These are phyloP conservation scores for Thymallus thymallus DNA, from an alignment of 2,113 vertebrate species.

Conservation along the genomic window DNA sequence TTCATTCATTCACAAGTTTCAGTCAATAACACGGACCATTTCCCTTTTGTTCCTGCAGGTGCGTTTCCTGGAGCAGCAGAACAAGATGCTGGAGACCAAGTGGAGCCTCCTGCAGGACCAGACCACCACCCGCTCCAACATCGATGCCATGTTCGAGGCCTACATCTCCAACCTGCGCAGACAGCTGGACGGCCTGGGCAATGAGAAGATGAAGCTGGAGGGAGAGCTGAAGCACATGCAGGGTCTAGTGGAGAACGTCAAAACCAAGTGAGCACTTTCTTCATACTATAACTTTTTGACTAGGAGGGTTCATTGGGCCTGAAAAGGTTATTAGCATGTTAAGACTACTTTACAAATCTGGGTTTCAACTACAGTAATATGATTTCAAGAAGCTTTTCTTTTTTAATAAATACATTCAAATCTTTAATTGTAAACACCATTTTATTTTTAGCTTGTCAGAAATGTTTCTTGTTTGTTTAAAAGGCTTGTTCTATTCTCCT, in stretches of 20 bases:
- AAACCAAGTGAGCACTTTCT: conserved; percentile 77
- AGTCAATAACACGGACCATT: neutral
- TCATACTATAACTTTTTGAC: too few relatives aligned
- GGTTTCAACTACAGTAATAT: neutral
- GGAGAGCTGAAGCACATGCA: conserved; percentile 77
- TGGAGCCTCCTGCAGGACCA: conserved; percentile 85
- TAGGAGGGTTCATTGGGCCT: too few relatives aligned
- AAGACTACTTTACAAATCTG: too few relatives aligned
- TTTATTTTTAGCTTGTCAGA: too few relatives aligned
- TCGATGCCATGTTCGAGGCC: conserved; percentile 80
- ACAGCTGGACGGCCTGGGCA: conserved; percentile 79
- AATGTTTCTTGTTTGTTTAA: neutral
- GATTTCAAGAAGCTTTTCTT: neutral
- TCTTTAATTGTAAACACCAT: neutral
- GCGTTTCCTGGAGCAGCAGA: conserved; percentile 87
- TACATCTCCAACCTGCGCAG: conserved; percentile 77
- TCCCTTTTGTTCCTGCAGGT: conserved; percentile 68
- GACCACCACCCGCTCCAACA: conserved; percentile 72
- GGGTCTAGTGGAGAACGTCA: conserved; percentile 85
- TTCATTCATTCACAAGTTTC: neutral
- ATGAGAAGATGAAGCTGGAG: conserved; percentile 82
- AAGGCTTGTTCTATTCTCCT: neutral
- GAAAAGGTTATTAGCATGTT: too few relatives aligned
- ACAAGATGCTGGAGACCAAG: conserved; percentile 91
- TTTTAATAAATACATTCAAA: neutral